A percentile compares a stretch with the other conserved stretches of the same genome.
These are phyloP conservation scores for Bellardia pandia DNA, from an alignment of 2,888 invertebrate species.

Conservation along the genomic window DNA sequence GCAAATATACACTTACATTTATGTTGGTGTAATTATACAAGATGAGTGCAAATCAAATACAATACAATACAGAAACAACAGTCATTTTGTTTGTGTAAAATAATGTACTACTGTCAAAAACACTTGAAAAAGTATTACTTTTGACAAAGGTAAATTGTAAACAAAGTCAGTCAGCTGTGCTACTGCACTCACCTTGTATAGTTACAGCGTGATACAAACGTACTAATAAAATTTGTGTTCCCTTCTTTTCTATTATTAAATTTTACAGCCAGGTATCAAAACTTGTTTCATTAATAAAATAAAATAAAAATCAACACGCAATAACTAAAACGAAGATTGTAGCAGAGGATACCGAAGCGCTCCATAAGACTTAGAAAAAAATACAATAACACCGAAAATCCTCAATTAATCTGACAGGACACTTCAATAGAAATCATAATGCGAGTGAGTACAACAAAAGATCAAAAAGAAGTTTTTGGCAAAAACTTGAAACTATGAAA, in stretches of 20 bases:
- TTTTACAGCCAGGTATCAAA: background rate
- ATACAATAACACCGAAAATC: slow-evolving; percentile 9
- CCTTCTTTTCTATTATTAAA: background rate
- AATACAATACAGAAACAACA: too few species aligned
- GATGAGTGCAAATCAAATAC: too few species aligned
- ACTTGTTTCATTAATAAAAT: slow-evolving; percentile 1
- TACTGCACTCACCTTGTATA: too few species aligned
- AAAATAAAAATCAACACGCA: slow-evolving; percentile 45
- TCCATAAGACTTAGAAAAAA: background rate
- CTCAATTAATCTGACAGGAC: slow-evolving; percentile 61
- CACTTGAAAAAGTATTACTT: too few species aligned
- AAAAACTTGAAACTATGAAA: slow-evolving; percentile 43
- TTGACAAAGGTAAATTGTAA: too few species aligned
- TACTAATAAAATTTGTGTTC: background rate
- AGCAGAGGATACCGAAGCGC: background rate
- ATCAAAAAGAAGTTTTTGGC: slow-evolving; percentile 23
- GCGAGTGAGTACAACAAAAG: slow-evolving; percentile 9
- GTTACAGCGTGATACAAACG: background rate
- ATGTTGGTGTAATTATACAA: too few species aligned
- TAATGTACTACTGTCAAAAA: too few species aligned
- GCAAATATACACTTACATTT: too few species aligned
- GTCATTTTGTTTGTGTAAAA: too few species aligned
- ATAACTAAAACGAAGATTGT: slow-evolving; percentile 23
- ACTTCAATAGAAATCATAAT: slow-evolving; percentile 59
- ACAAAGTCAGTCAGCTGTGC: too few species aligned